Evolutionary conservation across 2,113 vertebrate genomes (phyloP), one percentile per base, ranked within the genome.

Genomic region (Macaca nemestrina): DNA sequence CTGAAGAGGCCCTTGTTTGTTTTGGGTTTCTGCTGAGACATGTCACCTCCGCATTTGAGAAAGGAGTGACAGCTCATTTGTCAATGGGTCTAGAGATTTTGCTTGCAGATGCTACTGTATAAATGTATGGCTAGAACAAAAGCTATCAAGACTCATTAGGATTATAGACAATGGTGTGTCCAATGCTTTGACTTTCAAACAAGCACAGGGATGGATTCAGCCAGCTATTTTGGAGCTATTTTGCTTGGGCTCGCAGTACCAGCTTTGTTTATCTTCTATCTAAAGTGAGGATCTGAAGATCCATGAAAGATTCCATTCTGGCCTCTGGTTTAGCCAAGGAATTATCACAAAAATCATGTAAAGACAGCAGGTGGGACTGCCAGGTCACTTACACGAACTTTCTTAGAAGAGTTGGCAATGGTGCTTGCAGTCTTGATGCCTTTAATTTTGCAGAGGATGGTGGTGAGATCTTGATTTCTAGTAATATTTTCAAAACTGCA

Each of bases 371-470:
- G 70, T 20, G 22, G 50, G 59, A 17, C 18, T 10, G 10, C 10
- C 40, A 30, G 32, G 32, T 8, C 95, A 99, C 99, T 99, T 94
- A 99, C 99, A 3, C 98, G 98, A 90, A 99, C 98, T 98, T 98
- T 98, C 89, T 98, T 98, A 5, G 98, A 98, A 40, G 98, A 98
- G 61, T 94, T 94, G 25, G 98, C 98, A 2, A 99, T 98, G 90
- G 98, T 98, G 70, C 97, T 98, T 2, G 96, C 88, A 11, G 61
- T 22, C 2, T 8, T 83, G 76, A 94, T 97, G 83, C 88, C 98
- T 96, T 98, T 98, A 83, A 98, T 98, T 98, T 98, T 99, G 98
- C 99, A 99, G 50, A 98, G 96, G 93, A 99, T 99, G 87, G 98
- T 99, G 81, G 99, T 99, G 43, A 97, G 98, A 59, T 98, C 98